Conservation (phyloP, 1,140 invertebrate genomes). For the Onthophagus taurus region DNA sequence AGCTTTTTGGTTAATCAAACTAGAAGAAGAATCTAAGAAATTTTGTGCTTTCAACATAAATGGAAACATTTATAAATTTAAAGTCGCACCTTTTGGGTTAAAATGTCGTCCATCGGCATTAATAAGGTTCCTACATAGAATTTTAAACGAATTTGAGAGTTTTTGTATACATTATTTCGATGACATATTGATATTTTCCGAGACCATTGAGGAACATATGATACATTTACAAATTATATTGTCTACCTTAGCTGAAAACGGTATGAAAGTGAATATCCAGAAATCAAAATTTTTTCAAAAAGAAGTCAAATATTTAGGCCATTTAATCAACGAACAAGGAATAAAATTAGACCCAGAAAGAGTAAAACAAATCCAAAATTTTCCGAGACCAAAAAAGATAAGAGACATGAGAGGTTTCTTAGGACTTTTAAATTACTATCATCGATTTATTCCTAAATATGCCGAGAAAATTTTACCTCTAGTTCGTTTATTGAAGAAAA, state of each 20-base stretch:
- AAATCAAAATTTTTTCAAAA: background rate
- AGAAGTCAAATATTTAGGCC: background rate
- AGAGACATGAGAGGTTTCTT: too few relatives aligned
- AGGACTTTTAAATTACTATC: slow-evolving; percentile 7
- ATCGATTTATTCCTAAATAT: slow-evolving; percentile 1
- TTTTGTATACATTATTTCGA: slow-evolving; percentile 9
- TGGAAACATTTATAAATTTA: slow-evolving; percentile 7
- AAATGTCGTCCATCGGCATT: background rate
- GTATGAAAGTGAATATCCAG: background rate
- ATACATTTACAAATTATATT: slow-evolving; percentile 2
- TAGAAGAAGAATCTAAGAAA: background rate
- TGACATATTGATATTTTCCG: slow-evolving; percentile 8
- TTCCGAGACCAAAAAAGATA: slow-evolving; percentile 9
- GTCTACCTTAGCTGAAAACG: background rate
- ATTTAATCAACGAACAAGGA: background rate
- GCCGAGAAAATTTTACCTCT: background rate
- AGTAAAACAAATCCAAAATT: slow-evolving; percentile 8
- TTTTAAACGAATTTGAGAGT: background rate
- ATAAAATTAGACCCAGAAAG: background rate
- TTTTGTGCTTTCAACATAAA: slow-evolving; percentile 4
- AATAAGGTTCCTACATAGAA: background rate
- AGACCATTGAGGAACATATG: background rate
- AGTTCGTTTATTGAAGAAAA: slow-evolving; percentile 4
- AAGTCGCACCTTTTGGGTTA: slow-evolving; percentile 1
- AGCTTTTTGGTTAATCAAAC: slow-evolving; percentile 4